phyloP scores from a whole-genome alignment of 1,140 invertebrate species.

The Lordiphosa mommai region DNA sequence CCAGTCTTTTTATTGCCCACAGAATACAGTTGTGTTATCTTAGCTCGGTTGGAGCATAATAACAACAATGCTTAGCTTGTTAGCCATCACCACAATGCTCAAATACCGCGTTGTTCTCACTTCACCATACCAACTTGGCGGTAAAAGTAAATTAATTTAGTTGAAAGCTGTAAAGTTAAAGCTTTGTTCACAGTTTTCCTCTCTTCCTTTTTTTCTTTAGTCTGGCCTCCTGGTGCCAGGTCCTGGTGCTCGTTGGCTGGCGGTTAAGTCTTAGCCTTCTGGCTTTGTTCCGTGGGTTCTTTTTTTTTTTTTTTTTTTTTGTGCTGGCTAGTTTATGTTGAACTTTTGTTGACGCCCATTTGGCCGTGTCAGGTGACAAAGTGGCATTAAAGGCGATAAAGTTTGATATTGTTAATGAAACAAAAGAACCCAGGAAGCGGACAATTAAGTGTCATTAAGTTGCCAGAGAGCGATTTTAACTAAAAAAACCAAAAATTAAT shows the following conservation, averaged over 20 bases:
- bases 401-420: constrained; percentile 25
- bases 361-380: constrained; percentile 69
- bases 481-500: constrained; percentile 44
- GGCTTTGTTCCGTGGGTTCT: not conserved
- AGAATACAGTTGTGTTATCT: too few species aligned
- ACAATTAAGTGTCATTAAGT: constrained; percentile 65
- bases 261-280: not conserved
- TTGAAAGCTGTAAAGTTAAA: constrained; percentile 79
- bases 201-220: constrained; percentile 15
- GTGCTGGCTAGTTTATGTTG: constrained; percentile 16
- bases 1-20: too few species aligned
- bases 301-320: not conserved
- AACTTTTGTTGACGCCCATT: constrained; percentile 47
- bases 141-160: constrained; percentile 79
- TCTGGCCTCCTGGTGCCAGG: constrained; percentile 4
- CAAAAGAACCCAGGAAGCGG: constrained; percentile 36
- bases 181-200: constrained; percentile 66
- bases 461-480: constrained; percentile 39
- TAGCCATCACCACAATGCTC: not conserved
- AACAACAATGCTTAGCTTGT: constrained; percentile 21
- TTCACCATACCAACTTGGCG: constrained; percentile 12
- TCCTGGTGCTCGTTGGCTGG: not conserved
- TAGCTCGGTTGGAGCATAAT: too few species aligned
- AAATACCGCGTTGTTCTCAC: constrained; percentile 14
- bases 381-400: constrained; percentile 61